Evolutionary conservation across 2,888 invertebrate genomes (phyloP).

Genomic region (Balanococcus diminutus): DNA sequence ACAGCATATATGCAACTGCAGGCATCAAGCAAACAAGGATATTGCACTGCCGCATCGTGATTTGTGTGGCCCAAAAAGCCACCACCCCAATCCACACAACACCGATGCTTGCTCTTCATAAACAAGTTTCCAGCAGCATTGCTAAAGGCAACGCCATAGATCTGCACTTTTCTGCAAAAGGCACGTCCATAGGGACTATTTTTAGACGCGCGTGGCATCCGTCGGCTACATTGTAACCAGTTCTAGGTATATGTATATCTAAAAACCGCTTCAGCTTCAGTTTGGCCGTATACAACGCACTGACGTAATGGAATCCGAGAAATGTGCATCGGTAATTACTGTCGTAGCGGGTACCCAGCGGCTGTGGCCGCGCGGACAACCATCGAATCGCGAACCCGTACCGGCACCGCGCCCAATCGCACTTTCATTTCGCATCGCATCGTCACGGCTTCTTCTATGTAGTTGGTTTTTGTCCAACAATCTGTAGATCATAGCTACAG

Average conservation of each 20-base stretch:
- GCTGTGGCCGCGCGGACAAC: not conserved
- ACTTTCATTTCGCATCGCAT: not conserved
- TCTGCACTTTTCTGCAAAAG: not conserved
- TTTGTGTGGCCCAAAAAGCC: no score
- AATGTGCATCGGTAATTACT: slow-evolving; percentile 46
- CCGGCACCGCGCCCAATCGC: not conserved
- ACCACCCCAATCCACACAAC: no score
- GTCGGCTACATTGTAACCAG: not conserved
- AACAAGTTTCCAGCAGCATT: not conserved
- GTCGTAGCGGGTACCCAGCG: not conserved
- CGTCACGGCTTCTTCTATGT: not conserved
- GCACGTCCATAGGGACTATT: not conserved
- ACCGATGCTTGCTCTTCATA: no score
- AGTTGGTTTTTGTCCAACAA: no score
- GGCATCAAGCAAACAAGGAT: not conserved
- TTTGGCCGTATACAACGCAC: not conserved
- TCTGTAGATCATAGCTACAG: no score
- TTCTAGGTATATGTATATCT: not conserved
- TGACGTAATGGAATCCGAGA: slow-evolving; percentile 53
- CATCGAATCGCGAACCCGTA: not conserved
- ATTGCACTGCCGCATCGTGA: not conserved
- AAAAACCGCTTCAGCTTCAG: not conserved
- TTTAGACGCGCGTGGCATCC: not conserved
- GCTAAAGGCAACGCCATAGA: not conserved
- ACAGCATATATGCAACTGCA: not conserved